Conservation (phyloP, 1,140 invertebrate genomes). For the Calycopis cecrops region DNA sequence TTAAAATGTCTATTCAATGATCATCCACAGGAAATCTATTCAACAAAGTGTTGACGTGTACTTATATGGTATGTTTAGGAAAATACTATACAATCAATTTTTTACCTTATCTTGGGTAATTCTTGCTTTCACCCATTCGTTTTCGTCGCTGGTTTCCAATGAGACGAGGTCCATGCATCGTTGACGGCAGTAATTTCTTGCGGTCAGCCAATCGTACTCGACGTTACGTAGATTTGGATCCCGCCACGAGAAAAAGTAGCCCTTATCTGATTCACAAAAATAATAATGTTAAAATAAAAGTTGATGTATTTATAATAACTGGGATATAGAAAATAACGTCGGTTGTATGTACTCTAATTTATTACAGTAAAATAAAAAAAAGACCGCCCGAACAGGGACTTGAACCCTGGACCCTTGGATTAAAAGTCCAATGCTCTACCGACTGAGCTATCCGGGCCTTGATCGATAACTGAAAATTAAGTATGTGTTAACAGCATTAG, state of each 20-base stretch:
- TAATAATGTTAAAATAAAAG: background rate
- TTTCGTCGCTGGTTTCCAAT: conserved; percentile 86
- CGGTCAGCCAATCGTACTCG: conserved; percentile 88
- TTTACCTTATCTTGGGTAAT: conserved; percentile 84
- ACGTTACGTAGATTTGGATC: conserved; percentile 82
- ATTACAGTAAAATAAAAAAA: conserved; percentile 52
- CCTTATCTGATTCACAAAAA: conserved; percentile 74
- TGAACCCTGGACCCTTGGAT: conserved; percentile 85
- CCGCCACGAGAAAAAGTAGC: conserved; percentile 91
- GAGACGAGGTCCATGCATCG: conserved; percentile 91
- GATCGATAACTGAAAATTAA: no score
- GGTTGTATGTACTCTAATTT: background rate
- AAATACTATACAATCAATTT: no score
- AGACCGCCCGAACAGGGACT: conserved; percentile 66
- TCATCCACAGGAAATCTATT: no score
- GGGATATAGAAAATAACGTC: background rate
- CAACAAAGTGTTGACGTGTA: no score
- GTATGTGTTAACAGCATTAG: no score
- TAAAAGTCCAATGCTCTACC: conserved; percentile 87
- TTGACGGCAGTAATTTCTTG: conserved; percentile 87
- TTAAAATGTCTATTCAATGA: no score
- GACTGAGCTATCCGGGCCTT: conserved; percentile 81
- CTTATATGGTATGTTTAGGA: no score
- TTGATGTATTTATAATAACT: background rate
- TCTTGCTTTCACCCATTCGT: conserved; percentile 87